Evolutionary conservation across 2,888 invertebrate genomes (phyloP), one percentile per base, ranked within the genome.

Genomic region (Byasa hedistus): DNA sequence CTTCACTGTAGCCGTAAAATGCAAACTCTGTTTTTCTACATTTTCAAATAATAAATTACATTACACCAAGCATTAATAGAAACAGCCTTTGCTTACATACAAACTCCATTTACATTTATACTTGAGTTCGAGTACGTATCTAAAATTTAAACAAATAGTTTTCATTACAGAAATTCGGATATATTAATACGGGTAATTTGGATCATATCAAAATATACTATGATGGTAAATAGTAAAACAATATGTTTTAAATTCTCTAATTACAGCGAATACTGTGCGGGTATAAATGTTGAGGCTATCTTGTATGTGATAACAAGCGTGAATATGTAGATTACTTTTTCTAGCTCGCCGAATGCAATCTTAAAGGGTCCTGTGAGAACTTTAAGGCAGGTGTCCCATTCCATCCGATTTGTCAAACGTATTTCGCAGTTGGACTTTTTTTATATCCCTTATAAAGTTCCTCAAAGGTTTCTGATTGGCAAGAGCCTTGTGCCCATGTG

Each of bases 1-100:
- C 86, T 87, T 82, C 75, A 71, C 72, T 75, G 69, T 74, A 79
- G 82, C 85, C 89, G 86, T 90, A 89, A 89, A 90, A 87, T 82
- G 79, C 83, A 84, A 84, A 85, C 83, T 73, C 73, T 68, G 75
- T 75, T 75, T 74, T 69, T 77, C 74, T 73, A 80, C 77, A 80
- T 82, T 85, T 80, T 79, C 57, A 68, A 63, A 55, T 59, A 61
- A 44, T 56, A 56, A 60, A 59, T 27, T 63, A 21, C 48, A 51
- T 57, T 63, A 21, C 4, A 17, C 32, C 19, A 36, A 3, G 21
- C 19, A 51, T 54, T 39, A 39, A 39, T 39, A 39, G 5, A 5
- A n/a, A 48, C 39, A 39, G 1, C 15, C 39, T 15, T 15, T 39
- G 15, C 1, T 39, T 39, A 39, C 39, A 39, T 27, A 27, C 5